Percentiles rank a stretch among this genome's conserved stretches.
Conservation (phyloP, 2,113 vertebrate species). For the Psephotus haematonotus region DNA sequence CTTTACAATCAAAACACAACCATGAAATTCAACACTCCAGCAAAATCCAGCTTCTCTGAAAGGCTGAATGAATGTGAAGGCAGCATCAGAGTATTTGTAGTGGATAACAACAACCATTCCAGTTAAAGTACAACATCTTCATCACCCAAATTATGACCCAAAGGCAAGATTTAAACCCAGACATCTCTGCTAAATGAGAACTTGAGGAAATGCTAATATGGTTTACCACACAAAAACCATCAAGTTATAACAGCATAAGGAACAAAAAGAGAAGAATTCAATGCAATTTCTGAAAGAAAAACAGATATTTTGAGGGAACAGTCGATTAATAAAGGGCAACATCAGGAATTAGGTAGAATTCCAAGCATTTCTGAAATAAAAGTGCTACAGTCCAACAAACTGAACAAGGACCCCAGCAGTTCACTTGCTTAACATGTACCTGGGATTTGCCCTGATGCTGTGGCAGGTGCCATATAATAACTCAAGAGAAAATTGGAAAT, state of each 20-base stretch:
- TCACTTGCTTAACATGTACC: background rate
- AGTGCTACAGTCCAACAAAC: fast-evolving
- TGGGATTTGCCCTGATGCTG: background rate
- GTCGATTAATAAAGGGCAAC: background rate
- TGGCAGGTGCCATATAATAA: background rate
- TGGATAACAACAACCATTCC: background rate
- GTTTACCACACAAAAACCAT: background rate
- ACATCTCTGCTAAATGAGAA: background rate
- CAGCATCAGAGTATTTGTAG: background rate
- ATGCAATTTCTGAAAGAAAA: background rate
- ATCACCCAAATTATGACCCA: constrained; percentile 9
- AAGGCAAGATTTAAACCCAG: constrained; percentile 14
- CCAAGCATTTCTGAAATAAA: background rate
- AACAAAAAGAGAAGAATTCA: background rate
- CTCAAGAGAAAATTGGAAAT: constrained; percentile 5
- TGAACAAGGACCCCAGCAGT: background rate
- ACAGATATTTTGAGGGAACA: background rate
- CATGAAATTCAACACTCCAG: background rate
- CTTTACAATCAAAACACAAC: background rate
- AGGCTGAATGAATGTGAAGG: background rate
- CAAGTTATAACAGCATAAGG: background rate
- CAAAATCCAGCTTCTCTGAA: background rate
- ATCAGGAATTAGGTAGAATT: background rate
- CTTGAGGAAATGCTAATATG: background rate
- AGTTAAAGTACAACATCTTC: background rate